Percentiles rank a stretch among this genome's conserved stretches.
Conservation (phyloP, 2,113 vertebrate species). For the Festucalex cinctus region DNA sequence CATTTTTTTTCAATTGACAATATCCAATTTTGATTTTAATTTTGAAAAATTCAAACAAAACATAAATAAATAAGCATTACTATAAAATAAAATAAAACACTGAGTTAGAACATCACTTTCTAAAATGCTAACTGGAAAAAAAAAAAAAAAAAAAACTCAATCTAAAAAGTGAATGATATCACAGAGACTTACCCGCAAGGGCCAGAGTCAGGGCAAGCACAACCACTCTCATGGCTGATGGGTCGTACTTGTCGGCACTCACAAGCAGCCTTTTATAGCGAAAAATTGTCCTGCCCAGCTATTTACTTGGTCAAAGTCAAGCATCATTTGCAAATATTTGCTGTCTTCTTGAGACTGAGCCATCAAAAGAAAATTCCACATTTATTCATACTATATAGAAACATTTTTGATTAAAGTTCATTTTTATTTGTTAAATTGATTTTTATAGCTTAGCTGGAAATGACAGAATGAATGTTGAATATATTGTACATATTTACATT, state of each 20-base stretch:
- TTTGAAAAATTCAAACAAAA: too few species aligned
- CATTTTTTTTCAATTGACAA: background rate
- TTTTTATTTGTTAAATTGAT: background rate
- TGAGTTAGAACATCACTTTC: background rate
- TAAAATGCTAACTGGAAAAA: background rate
- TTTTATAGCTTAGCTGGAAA: background rate
- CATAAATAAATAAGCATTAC: background rate
- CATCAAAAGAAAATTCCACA: background rate
- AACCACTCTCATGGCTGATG: constrained; percentile 76
- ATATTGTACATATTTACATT: background rate
- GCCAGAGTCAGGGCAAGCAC: constrained; percentile 73
- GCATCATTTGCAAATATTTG: constrained; percentile 11
- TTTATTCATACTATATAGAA: background rate
- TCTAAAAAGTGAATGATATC: background rate
- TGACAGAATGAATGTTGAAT: background rate
- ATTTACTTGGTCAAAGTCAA: constrained; percentile 16
- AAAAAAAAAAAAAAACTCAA: background rate
- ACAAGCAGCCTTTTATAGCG: constrained; percentile 43
- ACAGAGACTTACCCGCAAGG: constrained; percentile 76
- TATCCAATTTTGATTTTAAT: background rate
- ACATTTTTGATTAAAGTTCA: background rate
- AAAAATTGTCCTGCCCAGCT: constrained; percentile 29
- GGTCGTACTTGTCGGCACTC: constrained; percentile 26
- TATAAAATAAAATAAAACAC: background rate
- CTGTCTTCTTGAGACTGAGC: background rate